phyloP scores from a whole-genome alignment of 2,888 invertebrate genomes.

The Euplexia lucipara region DNA sequence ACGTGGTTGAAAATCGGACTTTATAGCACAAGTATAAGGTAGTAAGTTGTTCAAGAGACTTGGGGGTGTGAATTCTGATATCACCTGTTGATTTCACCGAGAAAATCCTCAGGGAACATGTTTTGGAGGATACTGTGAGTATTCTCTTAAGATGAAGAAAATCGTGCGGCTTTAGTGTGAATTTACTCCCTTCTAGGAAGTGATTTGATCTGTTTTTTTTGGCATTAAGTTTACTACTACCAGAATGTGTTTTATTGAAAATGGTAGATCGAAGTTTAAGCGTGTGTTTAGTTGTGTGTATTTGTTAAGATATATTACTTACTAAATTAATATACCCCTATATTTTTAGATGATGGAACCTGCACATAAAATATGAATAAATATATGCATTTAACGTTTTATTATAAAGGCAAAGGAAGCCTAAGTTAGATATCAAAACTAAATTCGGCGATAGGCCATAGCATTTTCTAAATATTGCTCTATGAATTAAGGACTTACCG shows the following conservation, averaged over 20 bases:
- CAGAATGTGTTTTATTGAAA: not conserved
- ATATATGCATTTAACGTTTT: not conserved
- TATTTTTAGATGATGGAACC: not conserved
- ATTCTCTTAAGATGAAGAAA: conserved; percentile 55
- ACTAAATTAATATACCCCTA: too few species aligned
- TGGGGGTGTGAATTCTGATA: conserved; percentile 82
- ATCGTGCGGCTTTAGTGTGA: conserved; percentile 5
- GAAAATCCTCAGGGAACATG: conserved; percentile 82
- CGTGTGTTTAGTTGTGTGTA: not conserved
- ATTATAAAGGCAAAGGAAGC: not conserved
- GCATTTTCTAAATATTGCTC: too few species aligned
- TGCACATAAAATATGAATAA: too few species aligned
- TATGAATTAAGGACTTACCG: too few species aligned
- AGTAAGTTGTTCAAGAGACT: conserved; percentile 74
- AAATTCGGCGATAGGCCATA: too few species aligned
- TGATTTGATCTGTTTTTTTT: conserved; percentile 6
- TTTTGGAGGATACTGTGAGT: conserved; percentile 86
- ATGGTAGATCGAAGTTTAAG: not conserved
- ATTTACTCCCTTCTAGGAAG: not conserved
- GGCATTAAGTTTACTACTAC: not conserved
- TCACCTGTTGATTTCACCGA: conserved; percentile 87
- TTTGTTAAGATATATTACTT: too few species aligned
- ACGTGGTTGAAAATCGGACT: conserved; percentile 79
- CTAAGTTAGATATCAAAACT: too few species aligned
- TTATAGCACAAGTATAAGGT: conserved; percentile 78